Percentiles rank a stretch among this genome's conserved stretches.
phyloP scores from a whole-genome alignment of 2,888 invertebrate genomes.

The Stenurella melanura region DNA sequence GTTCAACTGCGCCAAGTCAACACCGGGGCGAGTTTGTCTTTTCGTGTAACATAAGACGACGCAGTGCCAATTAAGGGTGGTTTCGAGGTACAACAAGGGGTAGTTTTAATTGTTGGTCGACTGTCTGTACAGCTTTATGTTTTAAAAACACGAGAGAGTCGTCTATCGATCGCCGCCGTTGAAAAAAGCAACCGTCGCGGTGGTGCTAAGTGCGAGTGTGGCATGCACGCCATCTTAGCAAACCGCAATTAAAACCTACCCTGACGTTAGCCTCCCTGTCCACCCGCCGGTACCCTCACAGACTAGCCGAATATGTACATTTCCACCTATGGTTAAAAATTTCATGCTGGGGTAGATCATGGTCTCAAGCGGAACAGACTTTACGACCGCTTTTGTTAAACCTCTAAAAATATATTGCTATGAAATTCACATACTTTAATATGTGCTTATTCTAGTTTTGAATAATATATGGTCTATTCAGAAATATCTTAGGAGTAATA shows the following conservation, averaged over 20 bases:
- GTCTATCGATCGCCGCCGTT: slow-evolving; percentile 69
- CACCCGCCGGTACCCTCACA: slow-evolving; percentile 55
- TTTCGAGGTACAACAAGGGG: slow-evolving; percentile 60
- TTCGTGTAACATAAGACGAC: slow-evolving; percentile 52
- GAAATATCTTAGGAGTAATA: too few relatives aligned
- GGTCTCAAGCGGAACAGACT: neutral
- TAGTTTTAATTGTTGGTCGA: slow-evolving; percentile 64
- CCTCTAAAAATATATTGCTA: too few relatives aligned
- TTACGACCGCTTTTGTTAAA: too few relatives aligned
- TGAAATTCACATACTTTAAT: too few relatives aligned
- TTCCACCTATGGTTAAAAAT: slow-evolving; percentile 50
- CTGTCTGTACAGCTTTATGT: slow-evolving; percentile 69
- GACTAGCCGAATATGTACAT: slow-evolving; percentile 45
- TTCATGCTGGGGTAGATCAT: slow-evolving; percentile 1
- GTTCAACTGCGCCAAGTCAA: slow-evolving; percentile 38
- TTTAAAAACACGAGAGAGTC: slow-evolving; percentile 72
- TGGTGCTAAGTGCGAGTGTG: slow-evolving; percentile 74
- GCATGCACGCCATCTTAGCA: slow-evolving; percentile 75
- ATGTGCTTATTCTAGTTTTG: too few relatives aligned
- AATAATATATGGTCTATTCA: too few relatives aligned
- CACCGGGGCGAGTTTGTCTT: slow-evolving; percentile 25
- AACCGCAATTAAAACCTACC: slow-evolving; percentile 72
- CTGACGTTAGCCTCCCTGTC: slow-evolving; percentile 52
- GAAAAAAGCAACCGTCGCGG: slow-evolving; percentile 72
- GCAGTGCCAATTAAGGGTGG: slow-evolving; percentile 57